Evolutionary conservation across 2,888 invertebrate species (phyloP).

Genomic region (Deilephila elpenor): DNA sequence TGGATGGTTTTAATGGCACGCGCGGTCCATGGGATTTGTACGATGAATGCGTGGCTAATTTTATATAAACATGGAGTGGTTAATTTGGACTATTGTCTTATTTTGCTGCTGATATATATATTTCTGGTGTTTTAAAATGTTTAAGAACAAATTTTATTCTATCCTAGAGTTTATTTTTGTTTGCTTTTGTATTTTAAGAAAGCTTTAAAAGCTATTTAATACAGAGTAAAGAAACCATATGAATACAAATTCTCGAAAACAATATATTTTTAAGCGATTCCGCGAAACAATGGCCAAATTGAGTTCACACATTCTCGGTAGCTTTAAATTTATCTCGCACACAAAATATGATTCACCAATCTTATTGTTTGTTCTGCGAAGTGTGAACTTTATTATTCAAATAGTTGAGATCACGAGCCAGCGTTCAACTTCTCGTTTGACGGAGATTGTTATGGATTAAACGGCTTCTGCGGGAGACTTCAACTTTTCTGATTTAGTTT

Average conservation of each 20-base stretch:
- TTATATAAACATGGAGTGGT: not conserved
- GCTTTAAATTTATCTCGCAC: not conserved
- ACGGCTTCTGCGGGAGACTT: not conserved
- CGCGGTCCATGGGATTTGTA: not conserved
- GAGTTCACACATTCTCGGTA: not conserved
- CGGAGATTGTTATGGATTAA: constrained; percentile 4
- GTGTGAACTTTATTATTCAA: constrained; percentile 17
- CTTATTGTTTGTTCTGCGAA: constrained; percentile 1
- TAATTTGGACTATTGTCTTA: too few species aligned
- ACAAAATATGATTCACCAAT: not conserved
- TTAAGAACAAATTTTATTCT: too few species aligned
- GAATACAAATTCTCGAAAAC: not conserved
- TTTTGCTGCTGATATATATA: too few species aligned
- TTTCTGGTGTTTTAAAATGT: too few species aligned
- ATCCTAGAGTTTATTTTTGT: too few species aligned
- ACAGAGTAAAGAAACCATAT: too few species aligned
- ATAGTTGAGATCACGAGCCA: constrained; percentile 11
- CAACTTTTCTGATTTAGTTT: not conserved
- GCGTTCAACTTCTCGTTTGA: constrained; percentile 2
- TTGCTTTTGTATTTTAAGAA: too few species aligned
- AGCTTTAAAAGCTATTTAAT: too few species aligned
- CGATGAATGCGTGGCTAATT: not conserved
- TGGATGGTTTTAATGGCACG: not conserved
- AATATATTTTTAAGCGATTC: not conserved
- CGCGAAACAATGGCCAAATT: not conserved